Evolutionary conservation across 2,113 vertebrate genomes (phyloP), one percentile per base, ranked within the genome.

Genomic region (Zosterops lateralis): DNA sequence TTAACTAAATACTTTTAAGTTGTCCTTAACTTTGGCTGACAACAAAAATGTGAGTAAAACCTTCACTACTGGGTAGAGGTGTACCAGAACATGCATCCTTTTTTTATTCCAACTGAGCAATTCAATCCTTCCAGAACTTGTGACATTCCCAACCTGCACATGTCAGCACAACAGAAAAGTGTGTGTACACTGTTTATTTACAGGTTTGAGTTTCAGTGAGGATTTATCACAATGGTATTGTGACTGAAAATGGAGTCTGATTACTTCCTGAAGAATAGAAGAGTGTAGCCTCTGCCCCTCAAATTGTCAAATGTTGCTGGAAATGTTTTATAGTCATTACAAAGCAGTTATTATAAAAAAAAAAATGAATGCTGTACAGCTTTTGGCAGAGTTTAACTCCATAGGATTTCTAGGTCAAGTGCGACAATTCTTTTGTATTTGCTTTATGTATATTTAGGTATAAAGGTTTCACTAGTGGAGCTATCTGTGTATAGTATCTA

Each of bases 1-100:
- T 96, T 96, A 96, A 95, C 94, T 70, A 70, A 73, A 18, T 79
- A 77, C 76, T 95, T 90, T 90, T 32, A 66, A 66, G 11, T 73
- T 32, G 71, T 44, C 68, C 51, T 90, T 92, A 80, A 68, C 56
- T 62, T 74, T 86, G 71, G 28, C 47, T 64, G 48, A 17, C 34
- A 76, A 58, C 21, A 51, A 54, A 87, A 76, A 74, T 70, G 20
- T 58, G 38, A 79, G 29, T 89, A 85, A 89, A 91, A 92, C 22
- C 51, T 80, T 93, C 82, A 74, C 36, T 81, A 0, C 18, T 18
- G 28, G 16, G 8, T 82, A 42, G 22, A 57, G 36, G 19, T 42
- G 5, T 80, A 56, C 31, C 9, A 66, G 77, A 28, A 56, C 20
- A 6, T 7, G 5, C 18, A 21, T 87, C 12, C 2, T 40, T 53